Percentiles rank a stretch among this genome's conserved stretches.
These are phyloP conservation scores for Penelope pileata DNA, from an alignment of 2,113 vertebrate species.

Conservation along the genomic window DNA sequence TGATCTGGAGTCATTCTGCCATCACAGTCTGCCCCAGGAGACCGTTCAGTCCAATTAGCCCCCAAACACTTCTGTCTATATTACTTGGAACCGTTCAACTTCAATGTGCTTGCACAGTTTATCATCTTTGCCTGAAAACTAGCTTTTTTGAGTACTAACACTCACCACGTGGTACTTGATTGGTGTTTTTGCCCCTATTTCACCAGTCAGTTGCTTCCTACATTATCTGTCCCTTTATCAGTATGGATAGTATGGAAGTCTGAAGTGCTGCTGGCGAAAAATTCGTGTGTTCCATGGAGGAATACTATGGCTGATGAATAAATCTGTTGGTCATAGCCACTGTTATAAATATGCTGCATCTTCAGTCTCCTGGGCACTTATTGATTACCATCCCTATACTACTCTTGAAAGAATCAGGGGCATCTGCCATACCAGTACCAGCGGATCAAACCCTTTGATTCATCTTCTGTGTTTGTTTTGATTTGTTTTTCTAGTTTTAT, in stretches of 20 bases:
- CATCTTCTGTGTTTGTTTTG: not conserved
- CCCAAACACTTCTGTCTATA: not conserved
- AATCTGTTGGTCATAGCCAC: not conserved
- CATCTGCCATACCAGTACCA: not conserved
- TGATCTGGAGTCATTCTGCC: not conserved
- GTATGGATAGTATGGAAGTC: not conserved
- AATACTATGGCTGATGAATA: not conserved
- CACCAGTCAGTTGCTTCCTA: not conserved
- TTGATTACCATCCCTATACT: not conserved
- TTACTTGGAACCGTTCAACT: not conserved
- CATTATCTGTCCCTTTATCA: not conserved
- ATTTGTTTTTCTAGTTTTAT: not conserved
- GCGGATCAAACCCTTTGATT: not conserved
- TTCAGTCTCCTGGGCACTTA: not conserved
- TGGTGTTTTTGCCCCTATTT: not conserved
- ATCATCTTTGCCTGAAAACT: not conserved
- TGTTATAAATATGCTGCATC: not conserved
- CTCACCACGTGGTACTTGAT: accelerated
- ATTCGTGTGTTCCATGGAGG: not conserved
- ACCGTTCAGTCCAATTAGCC: not conserved
- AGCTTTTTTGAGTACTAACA: not conserved
- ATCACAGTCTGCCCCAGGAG: not conserved
- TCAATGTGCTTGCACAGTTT: not conserved
- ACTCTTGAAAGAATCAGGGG: not conserved
- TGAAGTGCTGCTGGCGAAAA: not conserved